Conservation (phyloP, 2,888 invertebrate species). For the Pseudococcus jackbeardsleyi region DNA sequence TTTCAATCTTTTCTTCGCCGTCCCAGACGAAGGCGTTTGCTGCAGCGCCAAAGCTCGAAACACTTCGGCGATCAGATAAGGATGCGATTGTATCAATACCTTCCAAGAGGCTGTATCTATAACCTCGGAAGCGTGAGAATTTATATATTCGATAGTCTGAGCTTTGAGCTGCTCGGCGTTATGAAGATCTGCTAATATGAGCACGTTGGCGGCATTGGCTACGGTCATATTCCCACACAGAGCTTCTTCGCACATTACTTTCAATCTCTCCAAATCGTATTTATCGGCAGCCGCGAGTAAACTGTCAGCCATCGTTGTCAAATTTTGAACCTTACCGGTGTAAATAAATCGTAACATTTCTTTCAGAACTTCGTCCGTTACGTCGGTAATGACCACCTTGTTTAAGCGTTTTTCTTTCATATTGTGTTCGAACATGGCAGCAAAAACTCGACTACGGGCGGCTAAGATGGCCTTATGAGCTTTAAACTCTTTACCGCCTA, state of each 20-base stretch:
- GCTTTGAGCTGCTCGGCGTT: conserved; percentile 98
- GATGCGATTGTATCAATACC: conserved; percentile 96
- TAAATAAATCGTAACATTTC: conserved; percentile 99
- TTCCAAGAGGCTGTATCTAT: conserved; percentile 99
- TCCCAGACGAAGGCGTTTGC: conserved; percentile 98
- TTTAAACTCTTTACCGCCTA: conserved; percentile 89
- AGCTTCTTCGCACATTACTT: conserved; percentile 99
- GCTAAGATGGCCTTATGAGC: conserved; percentile 98
- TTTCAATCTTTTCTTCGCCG: conserved; percentile 93
- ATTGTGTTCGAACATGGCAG: conserved; percentile 99
- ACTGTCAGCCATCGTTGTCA: conserved; percentile 99
- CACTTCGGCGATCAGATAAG: conserved; percentile 98
- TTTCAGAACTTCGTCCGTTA: conserved; percentile 96
- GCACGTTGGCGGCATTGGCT: conserved; percentile 96
- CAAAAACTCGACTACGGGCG: conserved; percentile 97
- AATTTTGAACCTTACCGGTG: conserved; percentile 94
- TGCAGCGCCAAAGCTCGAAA: conserved; percentile 98
- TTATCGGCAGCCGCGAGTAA: conserved; percentile 97
- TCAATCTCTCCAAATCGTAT: conserved; percentile 97
- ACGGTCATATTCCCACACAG: conserved; percentile 93
- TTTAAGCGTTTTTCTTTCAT: conserved; percentile 98
- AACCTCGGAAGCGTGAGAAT: conserved; percentile 98
- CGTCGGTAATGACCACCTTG: conserved; percentile 95
- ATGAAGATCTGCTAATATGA: conserved; percentile 96
- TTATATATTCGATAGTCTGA: conserved; percentile 98